phyloP scores from a whole-genome alignment of 1,140 invertebrate species.

The Halesus radiatus region DNA sequence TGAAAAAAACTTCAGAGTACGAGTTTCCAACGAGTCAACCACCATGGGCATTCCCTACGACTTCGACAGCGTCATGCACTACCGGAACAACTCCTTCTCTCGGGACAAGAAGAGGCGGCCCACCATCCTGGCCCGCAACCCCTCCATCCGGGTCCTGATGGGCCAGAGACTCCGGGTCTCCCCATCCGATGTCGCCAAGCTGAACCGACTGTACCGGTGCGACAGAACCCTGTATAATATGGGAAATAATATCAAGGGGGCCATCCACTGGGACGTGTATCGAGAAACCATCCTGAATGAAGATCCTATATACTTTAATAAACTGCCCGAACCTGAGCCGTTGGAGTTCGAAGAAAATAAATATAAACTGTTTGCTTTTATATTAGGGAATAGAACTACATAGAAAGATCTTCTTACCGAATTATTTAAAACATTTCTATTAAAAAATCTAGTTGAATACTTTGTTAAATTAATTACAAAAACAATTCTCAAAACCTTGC shows the following conservation, averaged over 20 bases:
- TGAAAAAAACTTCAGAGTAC: slow-evolving; percentile 55
- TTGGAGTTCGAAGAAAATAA: slow-evolving; percentile 55
- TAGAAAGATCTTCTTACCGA: background rate
- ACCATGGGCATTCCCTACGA: slow-evolving; percentile 73
- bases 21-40: slow-evolving; percentile 51
- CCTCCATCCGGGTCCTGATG: slow-evolving; percentile 38
- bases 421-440: background rate
- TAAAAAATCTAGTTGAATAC: no score
- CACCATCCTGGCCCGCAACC: slow-evolving; percentile 51
- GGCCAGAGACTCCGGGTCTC: slow-evolving; percentile 54
- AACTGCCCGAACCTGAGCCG: slow-evolving; percentile 52
- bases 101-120: slow-evolving; percentile 52
- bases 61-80: slow-evolving; percentile 82
- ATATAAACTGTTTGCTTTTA: slow-evolving; percentile 7
- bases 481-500: no score
- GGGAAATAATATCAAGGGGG: slow-evolving; percentile 52
- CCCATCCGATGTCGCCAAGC: slow-evolving; percentile 53
- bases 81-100: slow-evolving; percentile 65
- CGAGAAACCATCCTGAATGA: slow-evolving; percentile 52
- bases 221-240: slow-evolving; percentile 48
- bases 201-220: slow-evolving; percentile 55
- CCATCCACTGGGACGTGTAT: slow-evolving; percentile 50
- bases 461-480: no score
- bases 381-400: background rate
- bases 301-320: slow-evolving; percentile 54